Conservation (phyloP, 2,113 vertebrate species). For the Motacilla alba region DNA sequence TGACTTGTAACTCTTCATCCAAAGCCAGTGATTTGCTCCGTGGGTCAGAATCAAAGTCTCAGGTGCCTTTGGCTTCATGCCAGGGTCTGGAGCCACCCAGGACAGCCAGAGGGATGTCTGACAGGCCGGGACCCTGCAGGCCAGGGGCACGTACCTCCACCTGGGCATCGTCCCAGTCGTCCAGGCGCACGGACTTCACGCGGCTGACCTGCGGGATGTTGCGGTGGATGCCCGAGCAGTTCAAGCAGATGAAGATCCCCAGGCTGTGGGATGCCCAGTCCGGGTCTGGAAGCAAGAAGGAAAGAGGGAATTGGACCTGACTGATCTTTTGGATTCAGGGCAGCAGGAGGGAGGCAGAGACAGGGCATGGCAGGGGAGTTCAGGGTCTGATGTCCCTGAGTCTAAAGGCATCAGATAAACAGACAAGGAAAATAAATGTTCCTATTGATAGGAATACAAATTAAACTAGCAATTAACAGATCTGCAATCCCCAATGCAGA, state of each 20-base stretch:
- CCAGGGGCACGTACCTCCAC: conserved; percentile 77
- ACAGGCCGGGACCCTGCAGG: neutral
- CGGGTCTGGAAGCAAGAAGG: conserved; percentile 77
- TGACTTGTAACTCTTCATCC: too few species aligned
- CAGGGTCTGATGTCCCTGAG: too few species aligned
- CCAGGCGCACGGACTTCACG: conserved; percentile 88
- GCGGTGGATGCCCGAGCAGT: conserved; percentile 91
- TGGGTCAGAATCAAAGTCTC: too few species aligned
- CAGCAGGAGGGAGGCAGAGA: neutral
- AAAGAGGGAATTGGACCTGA: neutral
- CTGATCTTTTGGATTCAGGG: fast-evolving
- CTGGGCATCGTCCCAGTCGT: conserved; percentile 88
- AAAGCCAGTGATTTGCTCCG: too few species aligned
- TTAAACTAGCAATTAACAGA: neutral
- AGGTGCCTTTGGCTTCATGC: too few species aligned
- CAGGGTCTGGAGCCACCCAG: neutral
- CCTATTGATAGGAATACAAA: neutral
- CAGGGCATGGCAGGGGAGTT: neutral
- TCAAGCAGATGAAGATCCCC: conserved; percentile 92
- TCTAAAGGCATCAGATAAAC: neutral
- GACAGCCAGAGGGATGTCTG: too few species aligned
- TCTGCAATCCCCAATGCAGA: neutral
- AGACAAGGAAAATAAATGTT: neutral
- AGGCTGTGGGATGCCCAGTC: conserved; percentile 94
- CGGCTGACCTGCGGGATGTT: conserved; percentile 89